These are phyloP conservation scores for Lophius piscatorius DNA, from an alignment of 2,113 vertebrate species.

Conservation along the genomic window DNA sequence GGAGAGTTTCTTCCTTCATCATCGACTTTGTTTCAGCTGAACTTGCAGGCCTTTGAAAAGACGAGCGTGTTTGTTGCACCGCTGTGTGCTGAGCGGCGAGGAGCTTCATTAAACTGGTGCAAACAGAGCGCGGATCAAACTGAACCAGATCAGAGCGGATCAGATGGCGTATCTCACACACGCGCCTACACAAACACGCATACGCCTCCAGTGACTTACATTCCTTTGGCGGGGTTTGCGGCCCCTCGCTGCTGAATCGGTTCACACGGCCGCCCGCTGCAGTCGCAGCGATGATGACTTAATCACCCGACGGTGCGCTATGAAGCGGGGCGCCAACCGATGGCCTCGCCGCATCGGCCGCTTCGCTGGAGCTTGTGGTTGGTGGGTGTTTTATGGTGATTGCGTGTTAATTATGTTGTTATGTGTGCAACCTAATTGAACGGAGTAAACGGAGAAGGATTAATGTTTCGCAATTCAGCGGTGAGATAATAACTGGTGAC, in stretches of 20 bases:
- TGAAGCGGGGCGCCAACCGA: conserved; percentile 19
- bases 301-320: conserved; percentile 41
- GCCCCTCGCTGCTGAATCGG: conserved; percentile 50
- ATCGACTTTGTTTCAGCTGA: too few species aligned
- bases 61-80: too few species aligned
- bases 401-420: conserved; percentile 50
- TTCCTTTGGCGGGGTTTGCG: conserved; percentile 25
- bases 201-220: conserved; percentile 50
- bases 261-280: conserved; percentile 53
- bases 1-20: too few species aligned
- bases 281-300: conserved; percentile 55
- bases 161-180: conserved; percentile 33
- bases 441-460: conserved; percentile 39
- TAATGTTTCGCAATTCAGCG: conserved; percentile 30
- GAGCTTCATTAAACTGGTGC: background rate
- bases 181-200: conserved; percentile 10
- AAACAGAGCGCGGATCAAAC: background rate
- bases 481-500: conserved; percentile 30
- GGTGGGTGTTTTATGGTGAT: conserved; percentile 52
- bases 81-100: background rate
- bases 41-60: too few species aligned
- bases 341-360: conserved; percentile 36
- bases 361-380: conserved; percentile 2
- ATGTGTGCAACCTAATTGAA: conserved; percentile 55
- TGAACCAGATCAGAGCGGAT: conserved; percentile 1